These are phyloP conservation scores for Hexactinellida sp. DNA, from an alignment of 37 sponge, comb jelly and placozoan genomes.

Conservation along the genomic window DNA sequence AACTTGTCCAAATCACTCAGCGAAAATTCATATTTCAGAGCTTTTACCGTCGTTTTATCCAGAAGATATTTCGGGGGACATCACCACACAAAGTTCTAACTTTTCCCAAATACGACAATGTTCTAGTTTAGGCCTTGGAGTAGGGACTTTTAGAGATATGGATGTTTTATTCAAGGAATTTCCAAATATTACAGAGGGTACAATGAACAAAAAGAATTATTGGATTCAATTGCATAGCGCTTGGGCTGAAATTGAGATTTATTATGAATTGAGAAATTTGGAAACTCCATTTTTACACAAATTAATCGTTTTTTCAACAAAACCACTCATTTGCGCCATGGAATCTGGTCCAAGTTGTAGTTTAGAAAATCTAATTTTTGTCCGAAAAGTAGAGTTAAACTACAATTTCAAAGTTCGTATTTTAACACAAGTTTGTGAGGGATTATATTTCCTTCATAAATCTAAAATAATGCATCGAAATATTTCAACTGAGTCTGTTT, in stretches of 20 bases:
- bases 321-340: neutral
- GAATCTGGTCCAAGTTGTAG: neutral
- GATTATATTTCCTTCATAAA: neutral
- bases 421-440: neutral
- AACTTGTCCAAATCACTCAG: neutral
- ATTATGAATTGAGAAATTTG: neutral
- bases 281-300: neutral
- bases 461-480: constrained; percentile 6
- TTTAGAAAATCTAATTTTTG: neutral
- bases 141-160: neutral
- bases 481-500: neutral
- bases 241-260: constrained; percentile 4
- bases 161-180: neutral
- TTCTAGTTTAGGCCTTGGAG: neutral
- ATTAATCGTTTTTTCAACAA: neutral
- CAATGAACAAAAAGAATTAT: neutral
- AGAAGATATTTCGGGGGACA: neutral
- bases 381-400: neutral
- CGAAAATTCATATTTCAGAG: neutral
- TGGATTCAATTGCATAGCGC: neutral
- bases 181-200: neutral
- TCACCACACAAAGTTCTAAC: neutral
- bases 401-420: neutral
- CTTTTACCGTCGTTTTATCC: neutral
- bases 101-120: neutral